Conservation (phyloP, 2,797 vertebrate genomes). For the Parambassis ranga region DNA sequence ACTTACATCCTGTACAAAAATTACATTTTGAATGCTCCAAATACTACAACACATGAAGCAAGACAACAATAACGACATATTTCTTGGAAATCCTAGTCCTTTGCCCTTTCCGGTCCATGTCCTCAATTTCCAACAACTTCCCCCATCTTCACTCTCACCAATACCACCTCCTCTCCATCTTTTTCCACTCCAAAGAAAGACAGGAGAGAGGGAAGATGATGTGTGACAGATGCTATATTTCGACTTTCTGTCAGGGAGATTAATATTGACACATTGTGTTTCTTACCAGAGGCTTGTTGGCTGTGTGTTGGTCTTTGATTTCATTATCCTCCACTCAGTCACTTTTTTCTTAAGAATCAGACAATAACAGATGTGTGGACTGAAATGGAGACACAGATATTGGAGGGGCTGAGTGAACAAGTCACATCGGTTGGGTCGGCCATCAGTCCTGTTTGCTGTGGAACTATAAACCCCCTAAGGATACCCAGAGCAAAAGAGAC, state of each 20-base stretch:
- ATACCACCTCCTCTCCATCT: constrained; percentile 59
- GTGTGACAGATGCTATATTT: constrained; percentile 87
- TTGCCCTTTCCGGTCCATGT: constrained; percentile 49
- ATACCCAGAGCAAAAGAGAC: constrained; percentile 44
- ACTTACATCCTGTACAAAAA: neutral
- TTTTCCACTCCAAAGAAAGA: constrained; percentile 75
- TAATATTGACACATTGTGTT: constrained; percentile 87
- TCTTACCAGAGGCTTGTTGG: constrained; percentile 83
- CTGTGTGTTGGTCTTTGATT: constrained; percentile 84
- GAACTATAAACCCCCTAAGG: constrained; percentile 65
- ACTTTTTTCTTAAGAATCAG: constrained; percentile 87
- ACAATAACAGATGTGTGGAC: constrained; percentile 86
- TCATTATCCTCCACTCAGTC: constrained; percentile 81
- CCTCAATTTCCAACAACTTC: constrained; percentile 64
- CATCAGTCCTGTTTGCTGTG: constrained; percentile 73
- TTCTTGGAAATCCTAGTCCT: constrained; percentile 36
- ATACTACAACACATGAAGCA: neutral
- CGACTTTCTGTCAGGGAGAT: constrained; percentile 86
- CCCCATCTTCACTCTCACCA: constrained; percentile 53
- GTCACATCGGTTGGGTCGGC: constrained; percentile 73
- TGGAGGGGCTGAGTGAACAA: constrained; percentile 78
- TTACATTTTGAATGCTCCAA: neutral
- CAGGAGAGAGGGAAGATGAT: constrained; percentile 83
- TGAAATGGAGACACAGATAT: constrained; percentile 78
- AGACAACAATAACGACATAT: constrained; percentile 1